Evolutionary conservation across 2,888 invertebrate genomes (phyloP).

Genomic region (Ceramica pisi): DNA sequence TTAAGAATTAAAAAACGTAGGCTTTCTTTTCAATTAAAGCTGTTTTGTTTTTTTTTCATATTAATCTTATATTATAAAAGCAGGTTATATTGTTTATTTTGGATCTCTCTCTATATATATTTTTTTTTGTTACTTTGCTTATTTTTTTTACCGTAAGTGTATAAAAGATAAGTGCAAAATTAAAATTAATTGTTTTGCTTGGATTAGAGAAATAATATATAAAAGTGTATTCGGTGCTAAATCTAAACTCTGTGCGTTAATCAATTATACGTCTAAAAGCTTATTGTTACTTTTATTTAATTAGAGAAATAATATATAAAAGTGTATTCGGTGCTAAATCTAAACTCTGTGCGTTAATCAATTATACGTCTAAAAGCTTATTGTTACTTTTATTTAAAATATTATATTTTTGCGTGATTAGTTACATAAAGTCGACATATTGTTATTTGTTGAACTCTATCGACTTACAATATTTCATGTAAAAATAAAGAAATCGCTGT

Average conservation of each 20-base stretch:
- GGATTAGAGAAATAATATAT: slow-evolving; percentile 22
- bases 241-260: slow-evolving; percentile 51
- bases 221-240: slow-evolving; percentile 43
- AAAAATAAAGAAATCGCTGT: slow-evolving; percentile 55
- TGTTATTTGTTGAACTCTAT: slow-evolving; percentile 30
- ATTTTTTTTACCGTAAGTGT: neutral
- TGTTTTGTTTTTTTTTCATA: neutral
- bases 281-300: slow-evolving; percentile 45
- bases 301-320: too few species aligned
- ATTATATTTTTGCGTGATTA: slow-evolving; percentile 51
- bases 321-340: slow-evolving; percentile 43
- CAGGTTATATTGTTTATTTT: slow-evolving; percentile 25
- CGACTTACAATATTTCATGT: slow-evolving; percentile 67
- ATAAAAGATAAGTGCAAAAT: slow-evolving; percentile 32
- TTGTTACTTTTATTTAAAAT: slow-evolving; percentile 43
- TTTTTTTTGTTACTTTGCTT: neutral
- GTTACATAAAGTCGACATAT: slow-evolving; percentile 46
- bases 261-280: slow-evolving; percentile 27
- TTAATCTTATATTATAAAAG: neutral
- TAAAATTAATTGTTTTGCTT: neutral
- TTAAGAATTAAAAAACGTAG: neutral
- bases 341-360: slow-evolving; percentile 51
- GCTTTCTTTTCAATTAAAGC: slow-evolving; percentile 1
- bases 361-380: slow-evolving; percentile 33
- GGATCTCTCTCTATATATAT: neutral